Base-by-base conservation (phyloP, 2,888 invertebrate species). In the Lasioglossum oenotherae region DNA sequence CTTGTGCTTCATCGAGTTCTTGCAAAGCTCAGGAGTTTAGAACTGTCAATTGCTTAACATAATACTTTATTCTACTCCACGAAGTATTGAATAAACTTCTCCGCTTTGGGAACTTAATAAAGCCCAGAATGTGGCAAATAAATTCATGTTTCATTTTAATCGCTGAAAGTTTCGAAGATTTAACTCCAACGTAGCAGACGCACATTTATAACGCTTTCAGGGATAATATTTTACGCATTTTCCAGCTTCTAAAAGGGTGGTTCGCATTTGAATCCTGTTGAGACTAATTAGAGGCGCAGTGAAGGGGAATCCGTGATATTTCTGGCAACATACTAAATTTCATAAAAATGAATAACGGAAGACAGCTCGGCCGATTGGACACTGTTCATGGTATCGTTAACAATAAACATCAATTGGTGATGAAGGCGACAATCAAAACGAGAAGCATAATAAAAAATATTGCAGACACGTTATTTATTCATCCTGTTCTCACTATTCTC, bases 401-500 rank as follows among this genome's bases (percentile, higher is more conserved):
- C 31, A 44, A 53, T 16, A 41, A 46, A 67, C 67, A 79, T 73
- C 46, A 44, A 4, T 23, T 46, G 31, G 57, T 16, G 4, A 38
- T 75, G 10, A 19, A 4, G 35, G 4, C 4, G 19, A 14, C n/a
- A 3, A 41, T 12, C 16, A 41, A n/a, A n/a, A 12, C n/a, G 23
- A 14, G 49, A 76, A 67, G 0, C 3, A 53, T 16, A 12, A 60
- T 46, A 49, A 57, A 38, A 84, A 84, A 44, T 31, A 53, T 27
- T 27, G 44, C 12, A 38, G 16, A 16, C 71, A 27, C 16, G 78
- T 78, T 83, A 78, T 83, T 84, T 72, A 78, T 83, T 83, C 53
- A 76, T 31, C 57, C 19, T 27, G 44, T 53, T 38, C 35, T 23
- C 8, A 46, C 19, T 27, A 35, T 53, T 38, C 35, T 23, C 8